These are phyloP conservation scores for Raja brachyura DNA, from an alignment of 2,113 vertebrate genomes.

Conservation along the genomic window DNA sequence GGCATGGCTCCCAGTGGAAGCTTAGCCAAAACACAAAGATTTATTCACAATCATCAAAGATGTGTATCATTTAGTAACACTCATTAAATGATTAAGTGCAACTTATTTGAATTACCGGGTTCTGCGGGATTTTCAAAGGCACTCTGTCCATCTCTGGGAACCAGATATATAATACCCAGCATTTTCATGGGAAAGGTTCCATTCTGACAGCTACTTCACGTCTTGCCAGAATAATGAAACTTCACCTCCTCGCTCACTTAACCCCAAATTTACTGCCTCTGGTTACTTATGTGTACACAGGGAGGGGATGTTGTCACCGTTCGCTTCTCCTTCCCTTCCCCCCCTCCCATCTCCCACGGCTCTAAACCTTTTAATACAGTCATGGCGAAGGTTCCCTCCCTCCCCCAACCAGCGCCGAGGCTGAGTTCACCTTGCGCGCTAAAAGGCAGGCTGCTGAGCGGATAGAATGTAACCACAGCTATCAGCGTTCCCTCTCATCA, in stretches of 20 bases:
- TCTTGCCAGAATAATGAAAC: slow-evolving; percentile 35
- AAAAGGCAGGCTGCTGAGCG: slow-evolving; percentile 57
- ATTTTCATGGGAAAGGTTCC: slow-evolving; percentile 47
- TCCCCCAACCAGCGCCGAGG: slow-evolving; percentile 60
- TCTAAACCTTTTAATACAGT: slow-evolving; percentile 59
- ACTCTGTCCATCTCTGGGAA: slow-evolving; percentile 56
- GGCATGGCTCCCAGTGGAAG: slow-evolving; percentile 44
- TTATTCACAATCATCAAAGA: slow-evolving; percentile 61
- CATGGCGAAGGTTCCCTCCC: slow-evolving; percentile 61
- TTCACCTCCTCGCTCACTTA: slow-evolving; percentile 18
- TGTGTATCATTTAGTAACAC: slow-evolving; percentile 57
- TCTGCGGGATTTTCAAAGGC: slow-evolving; percentile 47
- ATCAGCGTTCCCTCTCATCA: slow-evolving; percentile 57
- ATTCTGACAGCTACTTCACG: slow-evolving; percentile 31
- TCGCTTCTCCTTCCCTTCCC: slow-evolving; percentile 47
- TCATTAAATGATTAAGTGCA: slow-evolving; percentile 68
- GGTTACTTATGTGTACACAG: slow-evolving; percentile 6
- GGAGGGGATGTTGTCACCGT: slow-evolving; percentile 31
- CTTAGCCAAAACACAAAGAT: slow-evolving; percentile 58
- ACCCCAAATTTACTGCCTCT: slow-evolving; percentile 10
- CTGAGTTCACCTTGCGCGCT: slow-evolving; percentile 54
- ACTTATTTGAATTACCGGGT: slow-evolving; percentile 57
- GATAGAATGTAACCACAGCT: slow-evolving; percentile 65
- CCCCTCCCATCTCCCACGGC: background rate
- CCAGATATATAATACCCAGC: slow-evolving; percentile 54